A percentile compares a stretch with the other conserved stretches of the same genome.
These are phyloP conservation scores for Agraylea sexmaculata DNA, from an alignment of 1,140 invertebrate species.

Conservation along the genomic window DNA sequence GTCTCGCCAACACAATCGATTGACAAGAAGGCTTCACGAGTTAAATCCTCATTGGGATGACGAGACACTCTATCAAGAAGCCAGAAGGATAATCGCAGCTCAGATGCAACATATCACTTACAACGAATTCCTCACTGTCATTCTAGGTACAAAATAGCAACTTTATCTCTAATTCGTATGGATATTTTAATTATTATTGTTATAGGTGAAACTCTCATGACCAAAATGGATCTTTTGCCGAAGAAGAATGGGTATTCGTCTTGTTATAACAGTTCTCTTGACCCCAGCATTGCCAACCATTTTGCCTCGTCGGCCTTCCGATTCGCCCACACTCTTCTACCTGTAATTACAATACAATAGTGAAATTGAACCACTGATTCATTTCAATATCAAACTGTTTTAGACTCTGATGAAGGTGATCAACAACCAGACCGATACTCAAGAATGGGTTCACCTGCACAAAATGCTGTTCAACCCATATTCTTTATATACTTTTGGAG, in stretches of 20 bases:
- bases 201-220: slow-evolving; percentile 44
- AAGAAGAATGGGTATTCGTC: slow-evolving; percentile 45
- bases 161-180: background rate
- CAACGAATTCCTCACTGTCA: slow-evolving; percentile 72
- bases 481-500: slow-evolving; percentile 49
- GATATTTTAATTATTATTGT: slow-evolving; percentile 8
- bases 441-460: slow-evolving; percentile 59
- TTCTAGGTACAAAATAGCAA: slow-evolving; percentile 50
- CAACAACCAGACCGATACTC: slow-evolving; percentile 42
- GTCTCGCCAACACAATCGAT: slow-evolving; percentile 72
- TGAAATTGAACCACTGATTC: too few species aligned
- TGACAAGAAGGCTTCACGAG: slow-evolving; percentile 49
- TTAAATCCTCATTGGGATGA: slow-evolving; percentile 79
- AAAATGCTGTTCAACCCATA: slow-evolving; percentile 77
- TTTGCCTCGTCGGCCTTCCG: slow-evolving; percentile 85
- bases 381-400: slow-evolving; percentile 2
- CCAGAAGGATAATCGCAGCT: slow-evolving; percentile 65
- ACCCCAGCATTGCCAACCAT: slow-evolving; percentile 77
- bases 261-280: slow-evolving; percentile 56
- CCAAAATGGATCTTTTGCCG: slow-evolving; percentile 47
- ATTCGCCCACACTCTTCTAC: slow-evolving; percentile 81
- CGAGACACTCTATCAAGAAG: slow-evolving; percentile 67
- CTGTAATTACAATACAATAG: slow-evolving; percentile 30
- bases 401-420: slow-evolving; percentile 53
- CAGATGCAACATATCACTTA: slow-evolving; percentile 82